phyloP scores from a whole-genome alignment of 2,113 vertebrate species.

The Rhinoptilus africanus region DNA sequence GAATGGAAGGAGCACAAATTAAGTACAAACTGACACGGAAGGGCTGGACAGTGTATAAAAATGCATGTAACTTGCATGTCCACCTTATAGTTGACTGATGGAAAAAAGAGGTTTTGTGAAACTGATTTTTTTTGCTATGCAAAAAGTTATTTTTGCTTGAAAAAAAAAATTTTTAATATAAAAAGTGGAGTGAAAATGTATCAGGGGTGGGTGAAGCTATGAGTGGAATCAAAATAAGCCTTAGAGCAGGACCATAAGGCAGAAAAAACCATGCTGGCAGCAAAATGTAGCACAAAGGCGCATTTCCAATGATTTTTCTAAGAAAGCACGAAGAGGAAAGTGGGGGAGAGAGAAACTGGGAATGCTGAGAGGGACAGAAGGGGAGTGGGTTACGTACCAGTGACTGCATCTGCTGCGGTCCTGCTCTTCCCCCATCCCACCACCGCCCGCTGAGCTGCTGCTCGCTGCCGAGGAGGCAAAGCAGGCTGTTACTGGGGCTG shows the following conservation, averaged over 20 bases:
- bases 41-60: not conserved
- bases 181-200: not conserved
- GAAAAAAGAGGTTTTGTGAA: not conserved
- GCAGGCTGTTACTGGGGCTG: not conserved
- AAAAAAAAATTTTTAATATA: not conserved
- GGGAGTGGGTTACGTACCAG: not conserved
- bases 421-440: not conserved
- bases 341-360: not conserved
- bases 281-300: not conserved
- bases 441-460: not conserved
- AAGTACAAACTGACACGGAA: not conserved
- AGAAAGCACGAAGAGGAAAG: not conserved
- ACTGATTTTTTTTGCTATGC: not conserved
- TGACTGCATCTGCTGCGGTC: fast-evolving
- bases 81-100: not conserved
- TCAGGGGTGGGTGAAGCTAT: not conserved
- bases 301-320: not conserved
- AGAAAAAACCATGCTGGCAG: not conserved
- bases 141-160: not conserved
- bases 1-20: not conserved
- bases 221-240: not conserved
- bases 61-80: fast-evolving
- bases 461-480: not conserved
- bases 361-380: not conserved
- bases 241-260: not conserved